phyloP scores from a whole-genome alignment of 1,140 invertebrate species.

The Hermetia illucens region DNA sequence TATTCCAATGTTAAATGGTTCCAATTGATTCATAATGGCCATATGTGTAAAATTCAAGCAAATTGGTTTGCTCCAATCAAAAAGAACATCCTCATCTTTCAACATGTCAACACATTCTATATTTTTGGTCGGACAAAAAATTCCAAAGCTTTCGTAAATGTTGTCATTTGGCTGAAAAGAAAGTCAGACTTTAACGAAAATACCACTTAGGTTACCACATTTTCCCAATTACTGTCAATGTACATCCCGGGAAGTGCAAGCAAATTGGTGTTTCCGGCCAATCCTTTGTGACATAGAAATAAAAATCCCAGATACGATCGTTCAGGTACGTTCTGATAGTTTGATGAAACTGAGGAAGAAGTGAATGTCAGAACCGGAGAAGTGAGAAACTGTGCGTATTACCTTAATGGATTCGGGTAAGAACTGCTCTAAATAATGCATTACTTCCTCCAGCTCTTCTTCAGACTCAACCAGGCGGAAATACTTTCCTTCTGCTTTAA shows the following conservation, averaged over 20 bases:
- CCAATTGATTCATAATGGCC: constrained; percentile 56
- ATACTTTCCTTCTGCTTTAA: constrained; percentile 63
- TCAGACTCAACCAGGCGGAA: constrained; percentile 67
- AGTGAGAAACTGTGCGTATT: too few species aligned
- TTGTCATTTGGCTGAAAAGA: constrained; percentile 58
- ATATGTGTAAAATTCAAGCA: constrained; percentile 72
- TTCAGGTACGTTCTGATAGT: constrained; percentile 71
- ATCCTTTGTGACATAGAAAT: constrained; percentile 73
- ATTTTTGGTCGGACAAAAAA: constrained; percentile 62
- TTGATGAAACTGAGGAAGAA: constrained; percentile 64
- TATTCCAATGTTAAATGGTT: constrained; percentile 36
- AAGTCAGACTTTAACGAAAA: too few species aligned
- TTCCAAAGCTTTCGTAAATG: constrained; percentile 64
- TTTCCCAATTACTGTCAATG: constrained; percentile 55
- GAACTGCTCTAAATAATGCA: constrained; percentile 57
- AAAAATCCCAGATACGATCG: constrained; percentile 73
- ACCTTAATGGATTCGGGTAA: constrained; percentile 73
- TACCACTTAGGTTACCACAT: too few species aligned
- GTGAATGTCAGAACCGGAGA: too few species aligned
- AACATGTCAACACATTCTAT: constrained; percentile 52
- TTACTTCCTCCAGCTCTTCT: constrained; percentile 62
- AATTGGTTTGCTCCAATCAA: constrained; percentile 60
- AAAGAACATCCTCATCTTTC: constrained; percentile 54
- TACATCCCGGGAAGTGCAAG: constrained; percentile 74
- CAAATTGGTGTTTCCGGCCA: constrained; percentile 71